Evolutionary conservation across 2,113 vertebrate species (phyloP).

Genomic region (Sialia sialis): DNA sequence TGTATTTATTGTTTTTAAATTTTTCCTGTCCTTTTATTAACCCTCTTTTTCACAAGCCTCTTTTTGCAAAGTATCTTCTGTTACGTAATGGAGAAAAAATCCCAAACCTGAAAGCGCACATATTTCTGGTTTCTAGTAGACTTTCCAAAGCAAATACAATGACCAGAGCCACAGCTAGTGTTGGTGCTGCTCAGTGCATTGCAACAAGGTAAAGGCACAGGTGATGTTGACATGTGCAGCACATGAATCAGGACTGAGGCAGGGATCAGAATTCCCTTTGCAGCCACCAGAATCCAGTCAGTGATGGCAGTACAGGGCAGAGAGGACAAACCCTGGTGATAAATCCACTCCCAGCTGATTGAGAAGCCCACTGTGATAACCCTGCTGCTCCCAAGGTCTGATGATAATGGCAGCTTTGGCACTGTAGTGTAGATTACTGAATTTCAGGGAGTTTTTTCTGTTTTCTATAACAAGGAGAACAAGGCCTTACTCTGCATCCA

Average conservation of each 20-base stretch:
- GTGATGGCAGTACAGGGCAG: not conserved
- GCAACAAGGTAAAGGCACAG: not conserved
- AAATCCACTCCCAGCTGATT: not conserved
- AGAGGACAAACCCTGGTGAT: not conserved
- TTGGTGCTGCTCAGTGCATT: not conserved
- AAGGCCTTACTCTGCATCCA: not conserved
- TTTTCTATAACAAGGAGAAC: not conserved
- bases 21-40: not conserved
- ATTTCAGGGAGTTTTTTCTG: not conserved
- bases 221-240: not conserved
- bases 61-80: not conserved
- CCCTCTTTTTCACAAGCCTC: not conserved
- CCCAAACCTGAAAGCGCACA: accelerated
- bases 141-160: not conserved
- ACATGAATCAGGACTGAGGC: not conserved
- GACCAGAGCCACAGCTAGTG: not conserved
- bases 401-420: not conserved
- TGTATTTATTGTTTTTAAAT: not conserved
- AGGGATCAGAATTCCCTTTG: not conserved
- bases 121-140: not conserved
- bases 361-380: not conserved
- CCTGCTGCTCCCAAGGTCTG: not conserved
- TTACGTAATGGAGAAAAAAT: accelerated
- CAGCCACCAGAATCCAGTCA: not conserved
- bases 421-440: not conserved